Conservation (phyloP, 2,113 vertebrate species). For the Antidorcas marsupialis region DNA sequence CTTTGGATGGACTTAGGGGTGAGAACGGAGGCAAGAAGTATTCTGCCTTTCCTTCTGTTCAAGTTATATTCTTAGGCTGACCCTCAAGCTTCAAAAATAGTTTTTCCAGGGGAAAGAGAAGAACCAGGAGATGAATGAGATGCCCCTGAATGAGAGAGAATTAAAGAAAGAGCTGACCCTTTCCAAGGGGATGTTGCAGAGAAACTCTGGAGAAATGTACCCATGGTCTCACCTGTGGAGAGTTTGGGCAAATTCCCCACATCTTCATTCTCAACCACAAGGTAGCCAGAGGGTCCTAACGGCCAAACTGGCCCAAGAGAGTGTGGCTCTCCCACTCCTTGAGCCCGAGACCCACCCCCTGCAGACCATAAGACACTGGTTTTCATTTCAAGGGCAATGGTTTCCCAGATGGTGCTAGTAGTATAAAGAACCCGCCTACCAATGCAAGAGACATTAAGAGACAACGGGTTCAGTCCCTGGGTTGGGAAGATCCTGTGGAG, state of each 20-base stretch:
- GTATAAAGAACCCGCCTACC: neutral
- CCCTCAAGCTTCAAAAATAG: neutral
- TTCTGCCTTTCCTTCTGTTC: neutral
- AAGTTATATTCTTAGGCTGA: neutral
- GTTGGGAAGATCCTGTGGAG: neutral
- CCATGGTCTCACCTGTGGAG: neutral
- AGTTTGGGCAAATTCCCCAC: neutral
- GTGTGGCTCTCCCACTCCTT: rapidly evolving
- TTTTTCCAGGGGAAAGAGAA: neutral
- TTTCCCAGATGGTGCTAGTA: neutral
- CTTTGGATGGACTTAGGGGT: neutral
- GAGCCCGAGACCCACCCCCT: too few species aligned
- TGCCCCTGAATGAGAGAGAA: neutral
- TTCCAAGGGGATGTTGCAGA: neutral
- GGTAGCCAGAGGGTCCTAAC: neutral
- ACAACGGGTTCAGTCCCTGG: neutral
- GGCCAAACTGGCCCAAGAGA: neutral
- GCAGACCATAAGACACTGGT: rapidly evolving
- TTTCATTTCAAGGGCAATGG: neutral
- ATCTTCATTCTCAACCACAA: neutral
- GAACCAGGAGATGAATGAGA: neutral
- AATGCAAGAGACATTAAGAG: neutral
- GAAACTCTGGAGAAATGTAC: neutral
- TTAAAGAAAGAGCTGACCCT: neutral
- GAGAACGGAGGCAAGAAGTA: neutral